Percentiles rank a stretch among this genome's conserved stretches.
phyloP scores from a whole-genome alignment of 2,113 vertebrate species.

The Nesogale talazaci region DNA sequence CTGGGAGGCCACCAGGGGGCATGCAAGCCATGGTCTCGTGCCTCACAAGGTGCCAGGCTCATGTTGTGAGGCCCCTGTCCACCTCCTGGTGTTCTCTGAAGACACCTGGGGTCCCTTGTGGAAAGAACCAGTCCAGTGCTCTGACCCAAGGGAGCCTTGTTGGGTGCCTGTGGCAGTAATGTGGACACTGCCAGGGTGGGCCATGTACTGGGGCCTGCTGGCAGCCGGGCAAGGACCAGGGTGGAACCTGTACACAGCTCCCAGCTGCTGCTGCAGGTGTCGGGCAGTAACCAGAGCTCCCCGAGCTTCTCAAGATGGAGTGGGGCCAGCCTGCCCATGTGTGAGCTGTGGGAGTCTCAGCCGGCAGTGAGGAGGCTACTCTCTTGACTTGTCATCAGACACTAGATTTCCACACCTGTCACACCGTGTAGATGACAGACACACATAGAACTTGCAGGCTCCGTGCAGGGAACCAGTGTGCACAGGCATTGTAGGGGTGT shows the following conservation, averaged over 20 bases:
- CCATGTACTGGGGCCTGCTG: fast-evolving
- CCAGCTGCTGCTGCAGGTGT: neutral
- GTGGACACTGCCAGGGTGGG: fast-evolving
- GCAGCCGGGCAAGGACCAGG: fast-evolving
- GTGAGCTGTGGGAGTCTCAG: too few relatives aligned
- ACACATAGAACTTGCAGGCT: too few relatives aligned
- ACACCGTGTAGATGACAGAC: too few relatives aligned
- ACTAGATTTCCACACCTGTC: too few relatives aligned
- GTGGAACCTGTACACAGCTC: fast-evolving
- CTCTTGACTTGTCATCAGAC: too few relatives aligned
- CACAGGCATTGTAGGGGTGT: too few relatives aligned
- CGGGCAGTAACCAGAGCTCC: too few relatives aligned
- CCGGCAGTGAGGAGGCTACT: too few relatives aligned
- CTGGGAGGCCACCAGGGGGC: neutral
- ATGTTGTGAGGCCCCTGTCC: neutral
- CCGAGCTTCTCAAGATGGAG: too few relatives aligned
- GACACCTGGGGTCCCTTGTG: neutral
- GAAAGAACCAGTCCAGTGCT: neutral
- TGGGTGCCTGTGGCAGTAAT: fast-evolving
- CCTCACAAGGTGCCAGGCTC: too few relatives aligned
- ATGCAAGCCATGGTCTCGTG: neutral
- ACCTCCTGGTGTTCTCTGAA: neutral
- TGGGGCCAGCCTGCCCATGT: too few relatives aligned
- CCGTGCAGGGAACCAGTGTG: too few relatives aligned
- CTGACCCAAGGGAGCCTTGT: neutral